phyloP scores from a whole-genome alignment of 1,140 invertebrate species.

The Condylostylus longicornis region DNA sequence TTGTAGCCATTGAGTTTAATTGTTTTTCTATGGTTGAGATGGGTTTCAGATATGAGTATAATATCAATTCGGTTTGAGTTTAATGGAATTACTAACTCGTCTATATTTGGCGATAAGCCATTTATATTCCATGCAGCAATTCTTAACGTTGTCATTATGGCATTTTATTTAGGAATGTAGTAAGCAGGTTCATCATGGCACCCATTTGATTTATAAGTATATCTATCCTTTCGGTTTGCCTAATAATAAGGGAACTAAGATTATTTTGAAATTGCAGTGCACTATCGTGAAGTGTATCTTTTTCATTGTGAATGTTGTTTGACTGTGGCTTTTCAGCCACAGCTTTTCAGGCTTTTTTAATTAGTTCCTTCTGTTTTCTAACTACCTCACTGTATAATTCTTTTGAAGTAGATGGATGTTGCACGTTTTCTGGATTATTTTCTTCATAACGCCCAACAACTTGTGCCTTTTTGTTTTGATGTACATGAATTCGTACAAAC shows the following conservation, averaged over 20 bases:
- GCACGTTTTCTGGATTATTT: constrained; percentile 28
- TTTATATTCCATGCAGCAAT: constrained; percentile 9
- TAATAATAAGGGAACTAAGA: constrained; percentile 7
- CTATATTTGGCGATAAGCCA: constrained; percentile 7
- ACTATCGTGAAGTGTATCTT: constrained; percentile 2
- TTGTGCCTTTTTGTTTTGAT: constrained; percentile 13
- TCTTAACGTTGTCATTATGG: constrained; percentile 6
- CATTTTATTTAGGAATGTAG: constrained; percentile 10
- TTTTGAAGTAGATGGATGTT: constrained; percentile 15
- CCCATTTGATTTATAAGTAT: constrained; percentile 7
- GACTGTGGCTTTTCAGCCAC: neutral
- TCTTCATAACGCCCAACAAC: constrained; percentile 22
- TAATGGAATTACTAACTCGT: constrained; percentile 9
- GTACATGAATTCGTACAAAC: constrained; percentile 13
- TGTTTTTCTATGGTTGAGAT: constrained; percentile 21
- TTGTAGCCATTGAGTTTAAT: constrained; percentile 10
- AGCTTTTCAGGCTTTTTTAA: too few species aligned
- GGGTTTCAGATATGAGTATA: constrained; percentile 18
- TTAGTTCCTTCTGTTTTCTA: too few species aligned
- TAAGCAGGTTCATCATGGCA: constrained; percentile 2
- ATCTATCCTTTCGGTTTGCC: constrained; percentile 7
- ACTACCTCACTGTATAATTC: too few species aligned
- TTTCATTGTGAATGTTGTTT: constrained; percentile 3
- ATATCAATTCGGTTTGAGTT: constrained; percentile 6
- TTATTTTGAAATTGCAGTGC: too few species aligned